A percentile compares a stretch with the other conserved stretches of the same genome.
These are phyloP conservation scores for Lepidurus couesii DNA, from an alignment of 1,140 invertebrate genomes.

Conservation along the genomic window DNA sequence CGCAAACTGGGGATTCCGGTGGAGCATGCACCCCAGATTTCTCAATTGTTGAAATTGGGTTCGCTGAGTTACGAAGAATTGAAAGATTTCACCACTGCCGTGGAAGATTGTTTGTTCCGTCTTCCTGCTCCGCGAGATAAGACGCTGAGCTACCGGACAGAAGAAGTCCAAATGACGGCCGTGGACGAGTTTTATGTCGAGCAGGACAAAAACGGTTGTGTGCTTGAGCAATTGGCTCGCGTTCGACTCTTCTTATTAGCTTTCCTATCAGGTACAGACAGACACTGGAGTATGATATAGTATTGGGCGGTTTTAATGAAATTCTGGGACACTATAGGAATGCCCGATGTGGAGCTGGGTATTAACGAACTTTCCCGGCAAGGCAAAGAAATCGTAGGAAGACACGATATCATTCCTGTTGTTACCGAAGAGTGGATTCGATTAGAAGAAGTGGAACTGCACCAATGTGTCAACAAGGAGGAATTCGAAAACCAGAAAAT, in stretches of 20 bases:
- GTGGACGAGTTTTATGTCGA: conserved; percentile 95
- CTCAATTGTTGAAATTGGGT: conserved; percentile 93
- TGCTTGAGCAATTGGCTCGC: conserved; percentile 87
- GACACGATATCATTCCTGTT: conserved; percentile 98
- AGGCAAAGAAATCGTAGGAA: conserved; percentile 96
- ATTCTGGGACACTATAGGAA: conserved; percentile 61
- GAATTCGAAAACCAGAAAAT: conserved; percentile 85
- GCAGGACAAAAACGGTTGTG: conserved; percentile 75
- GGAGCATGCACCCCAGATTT: conserved; percentile 93
- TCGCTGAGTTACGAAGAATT: conserved; percentile 82
- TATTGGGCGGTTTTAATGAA: not conserved
- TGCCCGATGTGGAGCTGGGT: conserved; percentile 93
- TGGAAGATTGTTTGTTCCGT: conserved; percentile 86
- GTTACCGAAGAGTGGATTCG: conserved; percentile 99
- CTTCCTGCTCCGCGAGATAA: conserved; percentile 76
- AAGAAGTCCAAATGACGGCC: conserved; percentile 93
- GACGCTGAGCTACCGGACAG: conserved; percentile 91
- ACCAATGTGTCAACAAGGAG: conserved; percentile 84
- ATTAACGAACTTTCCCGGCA: conserved; percentile 94
- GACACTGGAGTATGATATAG: not conserved
- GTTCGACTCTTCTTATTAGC: conserved; percentile 92
- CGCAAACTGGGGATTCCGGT: conserved; percentile 91
- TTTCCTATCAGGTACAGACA: conserved; percentile 61
- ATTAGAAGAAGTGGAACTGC: conserved; percentile 89
- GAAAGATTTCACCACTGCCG: conserved; percentile 77